Base-by-base conservation (phyloP, 1,140 invertebrate species). In the Planococcus citri region DNA sequence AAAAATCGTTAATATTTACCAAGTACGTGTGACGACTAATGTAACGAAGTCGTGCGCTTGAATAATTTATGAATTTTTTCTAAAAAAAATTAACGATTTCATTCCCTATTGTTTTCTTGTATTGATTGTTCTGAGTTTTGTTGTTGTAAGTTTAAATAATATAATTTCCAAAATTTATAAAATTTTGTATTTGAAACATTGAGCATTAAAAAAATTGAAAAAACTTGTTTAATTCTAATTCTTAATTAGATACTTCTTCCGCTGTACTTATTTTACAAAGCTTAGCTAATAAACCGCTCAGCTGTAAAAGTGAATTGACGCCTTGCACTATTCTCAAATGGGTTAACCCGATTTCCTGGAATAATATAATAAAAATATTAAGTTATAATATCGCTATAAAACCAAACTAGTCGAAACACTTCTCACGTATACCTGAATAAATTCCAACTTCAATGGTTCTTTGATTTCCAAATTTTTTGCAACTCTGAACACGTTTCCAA, bases 261-360 rank as follows among this genome's bases (percentile, higher is more conserved):
- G 29, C 3, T 3, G 33, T 21, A 27, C 41, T 24, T 27, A 67
- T 20, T 25, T 41, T 71, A 12, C 94, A 97, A 29, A 97, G 79
- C 75, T 87, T 84, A 0, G 92, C 91, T 69, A 98, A 79, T 64
- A 98, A 79, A 64, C 88, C 92, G 9, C 94, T 89, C 76, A 98
- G 82, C 80, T 98, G 96, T 67, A 98, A 79, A 60, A 96, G 80
- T 21, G 92, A 90, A 61, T 85, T 86, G 0, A 94, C 82, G 64
- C 96, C 96, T 79, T 96, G 91, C 0, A 90, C 87, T 69, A 97
- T 90, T 75, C 88, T 85, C 84, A 96, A 83, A 78, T 98, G 95
- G 1, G 92, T 92, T 27, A 89, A 78, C 4, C 95, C 95, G 76
- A 98, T 94, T 84, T 97, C 92, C 84, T 94, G 76, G 72, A 83